Conservation (phyloP, 2,888 invertebrate species). For the Leucophenga maculata region DNA sequence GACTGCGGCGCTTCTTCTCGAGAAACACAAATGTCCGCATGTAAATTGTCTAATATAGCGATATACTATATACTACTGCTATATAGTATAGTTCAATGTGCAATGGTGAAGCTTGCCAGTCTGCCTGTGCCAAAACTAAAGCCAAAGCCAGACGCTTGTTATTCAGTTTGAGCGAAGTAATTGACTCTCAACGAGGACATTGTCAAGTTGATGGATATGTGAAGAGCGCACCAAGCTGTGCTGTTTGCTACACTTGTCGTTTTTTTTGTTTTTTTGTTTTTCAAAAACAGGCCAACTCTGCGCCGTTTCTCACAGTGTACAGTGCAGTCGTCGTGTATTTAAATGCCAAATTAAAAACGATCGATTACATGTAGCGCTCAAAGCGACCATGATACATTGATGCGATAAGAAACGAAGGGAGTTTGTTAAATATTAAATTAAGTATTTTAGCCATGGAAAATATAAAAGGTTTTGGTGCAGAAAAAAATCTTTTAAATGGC, state of each 20-base stretch:
- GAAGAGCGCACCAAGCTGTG: not conserved
- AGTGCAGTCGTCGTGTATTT: not conserved
- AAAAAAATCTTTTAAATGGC: too few relatives aligned
- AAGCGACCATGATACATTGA: too few relatives aligned
- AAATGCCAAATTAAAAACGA: constrained; percentile 24
- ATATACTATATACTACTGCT: not conserved
- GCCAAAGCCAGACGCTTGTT: not conserved
- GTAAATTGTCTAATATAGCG: constrained; percentile 20
- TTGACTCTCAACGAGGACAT: not conserved
- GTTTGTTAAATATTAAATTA: too few relatives aligned
- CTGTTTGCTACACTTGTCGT: not conserved
- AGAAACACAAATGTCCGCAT: constrained; percentile 7
- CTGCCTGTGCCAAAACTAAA: too few relatives aligned
- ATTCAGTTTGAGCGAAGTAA: not conserved
- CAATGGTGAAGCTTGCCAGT: constrained; percentile 1
- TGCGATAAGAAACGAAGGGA: too few relatives aligned
- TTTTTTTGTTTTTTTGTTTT: not conserved
- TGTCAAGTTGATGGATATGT: constrained; percentile 17
- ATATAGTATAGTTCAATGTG: not conserved
- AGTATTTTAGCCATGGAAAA: too few relatives aligned
- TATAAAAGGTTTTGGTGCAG: too few relatives aligned
- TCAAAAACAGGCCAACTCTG: too few relatives aligned
- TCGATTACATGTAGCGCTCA: constrained; percentile 13
- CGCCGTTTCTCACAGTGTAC: constrained; percentile 5
- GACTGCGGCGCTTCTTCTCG: not conserved